phyloP scores from a whole-genome alignment of 2,888 invertebrate genomes.

The Thymelicus sylvestris region DNA sequence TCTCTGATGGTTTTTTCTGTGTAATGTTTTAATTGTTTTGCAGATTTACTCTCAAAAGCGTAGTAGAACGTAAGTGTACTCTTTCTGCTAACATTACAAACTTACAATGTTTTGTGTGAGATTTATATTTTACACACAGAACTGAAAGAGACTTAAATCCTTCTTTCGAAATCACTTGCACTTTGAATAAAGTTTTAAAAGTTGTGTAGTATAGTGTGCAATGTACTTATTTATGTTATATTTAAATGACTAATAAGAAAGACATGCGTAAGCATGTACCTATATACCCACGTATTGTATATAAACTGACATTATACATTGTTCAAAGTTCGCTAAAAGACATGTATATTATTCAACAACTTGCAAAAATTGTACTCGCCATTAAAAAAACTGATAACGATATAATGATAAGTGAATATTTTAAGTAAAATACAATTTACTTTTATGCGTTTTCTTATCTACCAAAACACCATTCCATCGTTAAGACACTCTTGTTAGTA shows the following conservation, averaged over 20 bases:
- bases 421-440: neutral
- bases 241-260: neutral
- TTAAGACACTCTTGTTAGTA: conserved; percentile 5
- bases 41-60: conserved; percentile 18
- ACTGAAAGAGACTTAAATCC: neutral
- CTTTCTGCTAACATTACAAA: neutral
- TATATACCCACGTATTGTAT: neutral
- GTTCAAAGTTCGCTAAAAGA: neutral
- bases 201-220: neutral
- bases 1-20: conserved; percentile 9
- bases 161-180: neutral
- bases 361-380: neutral
- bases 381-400: neutral
- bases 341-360: neutral
- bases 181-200: neutral
- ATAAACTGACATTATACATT: neutral
- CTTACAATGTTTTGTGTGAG: neutral
- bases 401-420: neutral
- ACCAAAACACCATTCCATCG: neutral
- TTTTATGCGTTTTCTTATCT: conserved; percentile 3
- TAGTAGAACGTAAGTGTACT: neutral
- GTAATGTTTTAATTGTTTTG: conserved; percentile 25
- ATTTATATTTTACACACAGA: neutral
- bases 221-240: too few relatives aligned
- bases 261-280: neutral